These are phyloP conservation scores for Phataginus tricuspis DNA, from an alignment of 2,797 vertebrate species.

Conservation along the genomic window DNA sequence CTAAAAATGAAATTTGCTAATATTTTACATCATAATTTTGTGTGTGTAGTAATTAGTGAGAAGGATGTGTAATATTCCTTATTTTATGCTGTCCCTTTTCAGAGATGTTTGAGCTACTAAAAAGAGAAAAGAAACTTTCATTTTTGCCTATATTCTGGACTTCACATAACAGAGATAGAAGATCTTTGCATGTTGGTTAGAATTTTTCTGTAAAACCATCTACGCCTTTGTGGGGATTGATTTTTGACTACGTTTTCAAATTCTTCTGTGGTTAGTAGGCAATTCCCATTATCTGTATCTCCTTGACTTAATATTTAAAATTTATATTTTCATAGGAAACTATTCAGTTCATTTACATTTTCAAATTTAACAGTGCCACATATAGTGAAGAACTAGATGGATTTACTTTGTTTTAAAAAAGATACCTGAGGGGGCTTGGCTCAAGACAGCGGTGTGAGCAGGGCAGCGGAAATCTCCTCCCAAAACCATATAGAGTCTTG, in stretches of 20 bases:
- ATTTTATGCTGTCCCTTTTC: neutral
- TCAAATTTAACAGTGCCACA: neutral
- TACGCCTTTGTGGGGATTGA: neutral
- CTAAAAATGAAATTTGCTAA: neutral
- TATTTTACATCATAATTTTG: neutral
- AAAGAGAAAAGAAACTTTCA: neutral
- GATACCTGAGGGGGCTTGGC: too few species aligned
- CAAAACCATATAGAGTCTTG: too few species aligned
- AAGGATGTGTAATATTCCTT: neutral
- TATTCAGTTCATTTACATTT: neutral
- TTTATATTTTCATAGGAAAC: slow-evolving; percentile 1
- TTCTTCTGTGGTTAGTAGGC: neutral
- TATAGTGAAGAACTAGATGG: neutral
- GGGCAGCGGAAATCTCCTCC: too few species aligned
- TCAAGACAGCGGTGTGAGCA: too few species aligned
- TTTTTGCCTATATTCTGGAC: neutral
- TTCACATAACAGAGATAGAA: neutral
- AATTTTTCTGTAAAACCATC: neutral
- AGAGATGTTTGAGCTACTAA: neutral
- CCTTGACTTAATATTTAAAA: neutral
- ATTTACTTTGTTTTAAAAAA: neutral
- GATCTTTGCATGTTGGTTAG: neutral
- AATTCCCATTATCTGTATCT: neutral
- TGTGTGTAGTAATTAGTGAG: neutral
- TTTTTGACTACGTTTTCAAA: slow-evolving; percentile 2